A percentile compares a stretch with the other conserved stretches of the same genome.
Conservation (phyloP, 2,888 invertebrate species). For the Aspidiotus rigidus region DNA sequence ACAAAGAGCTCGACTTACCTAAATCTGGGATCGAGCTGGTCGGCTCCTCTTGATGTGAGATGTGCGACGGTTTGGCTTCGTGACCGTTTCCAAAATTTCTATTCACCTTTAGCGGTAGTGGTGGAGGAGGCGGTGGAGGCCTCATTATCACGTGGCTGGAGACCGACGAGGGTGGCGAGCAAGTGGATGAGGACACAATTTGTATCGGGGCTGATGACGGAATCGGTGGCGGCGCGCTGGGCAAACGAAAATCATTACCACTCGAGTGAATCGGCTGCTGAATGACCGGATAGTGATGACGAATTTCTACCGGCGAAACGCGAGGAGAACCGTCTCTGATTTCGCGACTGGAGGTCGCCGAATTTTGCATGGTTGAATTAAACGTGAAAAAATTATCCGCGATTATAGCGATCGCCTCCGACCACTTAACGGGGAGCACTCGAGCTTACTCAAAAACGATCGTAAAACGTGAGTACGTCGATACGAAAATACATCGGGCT, state of each 20-base stretch:
- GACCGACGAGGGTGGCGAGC: slow-evolving; percentile 42
- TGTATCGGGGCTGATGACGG: slow-evolving; percentile 5
- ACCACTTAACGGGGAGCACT: neutral
- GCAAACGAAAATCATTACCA: slow-evolving; percentile 22
- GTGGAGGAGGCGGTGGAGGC: slow-evolving; percentile 30
- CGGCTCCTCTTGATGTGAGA: slow-evolving; percentile 38
- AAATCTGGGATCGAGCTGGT: slow-evolving; percentile 40
- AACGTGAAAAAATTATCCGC: neutral
- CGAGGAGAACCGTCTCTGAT: neutral
- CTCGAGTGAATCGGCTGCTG: slow-evolving; percentile 24
- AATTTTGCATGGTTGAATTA: neutral
- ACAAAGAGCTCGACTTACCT: slow-evolving; percentile 36
- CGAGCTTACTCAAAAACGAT: neutral
- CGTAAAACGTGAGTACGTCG: slow-evolving; percentile 1
- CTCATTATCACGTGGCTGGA: slow-evolving; percentile 26
- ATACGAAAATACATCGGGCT: neutral
- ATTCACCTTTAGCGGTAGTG: slow-evolving; percentile 31
- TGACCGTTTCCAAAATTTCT: slow-evolving; percentile 40
- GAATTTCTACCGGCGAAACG: slow-evolving; percentile 12
- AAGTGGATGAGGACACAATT: slow-evolving; percentile 41
- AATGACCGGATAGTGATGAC: slow-evolving; percentile 29
- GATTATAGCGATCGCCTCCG: neutral
- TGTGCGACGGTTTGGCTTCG: slow-evolving; percentile 33
- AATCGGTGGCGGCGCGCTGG: slow-evolving; percentile 4
- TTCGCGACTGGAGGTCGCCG: neutral